Percentiles rank a stretch among this genome's conserved stretches.
Evolutionary conservation across 1,140 invertebrate genomes (phyloP).

Genomic region (Leptinotarsa undecemlineata): DNA sequence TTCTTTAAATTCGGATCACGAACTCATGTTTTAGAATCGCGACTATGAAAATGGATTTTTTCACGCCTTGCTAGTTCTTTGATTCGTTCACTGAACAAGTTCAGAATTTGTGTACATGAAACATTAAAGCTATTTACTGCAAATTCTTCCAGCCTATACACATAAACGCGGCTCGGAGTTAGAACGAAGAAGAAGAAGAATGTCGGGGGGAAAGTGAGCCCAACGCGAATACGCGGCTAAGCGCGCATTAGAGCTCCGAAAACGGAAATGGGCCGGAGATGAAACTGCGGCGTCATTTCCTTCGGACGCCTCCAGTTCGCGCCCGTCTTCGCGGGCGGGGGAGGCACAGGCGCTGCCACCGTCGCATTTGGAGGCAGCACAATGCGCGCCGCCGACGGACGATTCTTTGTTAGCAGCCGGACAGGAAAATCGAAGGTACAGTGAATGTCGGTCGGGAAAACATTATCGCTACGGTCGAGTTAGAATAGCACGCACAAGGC

Average conservation of each 20-base stretch:
- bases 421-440: slow-evolving; percentile 36
- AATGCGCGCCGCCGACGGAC: slow-evolving; percentile 5
- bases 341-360: slow-evolving; percentile 20
- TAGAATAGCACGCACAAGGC: neutral
- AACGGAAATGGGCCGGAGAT: slow-evolving; percentile 58
- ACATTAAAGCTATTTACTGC: no score
- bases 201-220: slow-evolving; percentile 9
- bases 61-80: no score
- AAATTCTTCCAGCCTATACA: no score
- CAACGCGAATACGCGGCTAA: slow-evolving; percentile 20
- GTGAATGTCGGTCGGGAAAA: neutral
- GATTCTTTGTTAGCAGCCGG: slow-evolving; percentile 33
- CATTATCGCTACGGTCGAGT: neutral
- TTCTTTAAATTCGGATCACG: no score
- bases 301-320: slow-evolving; percentile 49
- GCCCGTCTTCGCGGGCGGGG: slow-evolving; percentile 42
- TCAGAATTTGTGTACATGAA: no score
- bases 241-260: slow-evolving; percentile 51
- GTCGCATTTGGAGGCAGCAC: slow-evolving; percentile 25
- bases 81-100: no score
- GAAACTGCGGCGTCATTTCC: slow-evolving; percentile 58
- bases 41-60: no score
- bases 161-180: no score
- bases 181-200: no score
- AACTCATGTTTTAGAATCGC: no score